Base-by-base conservation (phyloP, 2,797 vertebrate species). In the Alosa sapidissima region DNA sequence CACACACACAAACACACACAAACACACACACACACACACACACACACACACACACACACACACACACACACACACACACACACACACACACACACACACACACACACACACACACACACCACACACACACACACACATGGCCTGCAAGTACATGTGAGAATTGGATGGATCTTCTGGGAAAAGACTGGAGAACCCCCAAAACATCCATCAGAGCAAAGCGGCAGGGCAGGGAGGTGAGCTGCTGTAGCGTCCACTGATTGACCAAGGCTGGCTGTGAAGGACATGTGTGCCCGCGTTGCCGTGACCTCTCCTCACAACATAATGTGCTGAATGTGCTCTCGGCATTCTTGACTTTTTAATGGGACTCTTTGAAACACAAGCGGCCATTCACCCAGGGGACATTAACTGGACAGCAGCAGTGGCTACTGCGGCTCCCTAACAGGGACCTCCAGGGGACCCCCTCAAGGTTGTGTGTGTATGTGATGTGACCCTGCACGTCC, bases 101-200 rank as follows among this genome's bases (percentile, higher is more conserved):
- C 72, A 84, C 60, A 65, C 60, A 75, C 78, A 48, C 58, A 51
- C 49, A 83, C 45, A 47, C 62, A 78, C 19, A 2, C 16, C n/a
- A 89, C 81, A 83, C 82, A 88, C 91, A 90, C 85, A 83, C 86
- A 81, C 75, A 83, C 86, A 87, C 92, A 92, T 88, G 9, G n/a
- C 60, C 60, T 65, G n/a, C 55, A 21, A 58, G 0, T 65, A 19
- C 68, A 21, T 45, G 41, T 47, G 19, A 47, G 16, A 78, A n/a
- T 7, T 47, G 72, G 0, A 5, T 16, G 72, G 68, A 75, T 41
- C 41, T 41, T 75, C 13, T 75, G 68, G 14, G 36, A 75, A 75
- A 41, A 75, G 14, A 41, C 2, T 5, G 16, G 36, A 28, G 24
- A 10, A 45, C 41, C 68, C 68, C 68, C 16, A 6, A 47, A 47